These are phyloP conservation scores for Ispidina picta DNA, from an alignment of 2,797 vertebrate species.

Conservation along the genomic window DNA sequence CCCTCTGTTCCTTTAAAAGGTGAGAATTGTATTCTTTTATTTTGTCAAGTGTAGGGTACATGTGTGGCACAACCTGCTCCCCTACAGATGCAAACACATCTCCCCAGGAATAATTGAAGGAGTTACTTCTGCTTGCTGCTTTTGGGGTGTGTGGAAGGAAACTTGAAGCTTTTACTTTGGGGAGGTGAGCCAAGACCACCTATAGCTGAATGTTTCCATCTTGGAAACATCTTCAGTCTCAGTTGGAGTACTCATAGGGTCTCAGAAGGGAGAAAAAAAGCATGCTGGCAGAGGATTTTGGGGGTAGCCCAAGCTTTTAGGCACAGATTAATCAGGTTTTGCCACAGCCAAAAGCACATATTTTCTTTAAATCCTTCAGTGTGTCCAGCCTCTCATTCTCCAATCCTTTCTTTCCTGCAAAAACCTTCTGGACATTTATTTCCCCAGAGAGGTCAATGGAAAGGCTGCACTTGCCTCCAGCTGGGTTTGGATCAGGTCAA, in stretches of 20 bases:
- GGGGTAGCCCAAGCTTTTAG: not conserved
- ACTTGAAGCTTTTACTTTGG: not conserved
- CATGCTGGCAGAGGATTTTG: not conserved
- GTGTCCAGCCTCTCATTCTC: not conserved
- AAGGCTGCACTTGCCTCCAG: constrained; percentile 16
- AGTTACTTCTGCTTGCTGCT: too few species aligned
- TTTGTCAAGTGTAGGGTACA: not conserved
- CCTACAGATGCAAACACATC: fast-evolving
- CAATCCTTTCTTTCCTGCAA: constrained; percentile 18
- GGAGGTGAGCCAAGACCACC: not conserved
- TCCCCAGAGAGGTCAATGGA: constrained; percentile 34
- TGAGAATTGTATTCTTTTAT: not conserved
- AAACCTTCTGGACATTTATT: not conserved
- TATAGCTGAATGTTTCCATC: fast-evolving
- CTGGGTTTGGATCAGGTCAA: not conserved
- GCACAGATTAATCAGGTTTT: fast-evolving
- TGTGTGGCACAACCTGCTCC: not conserved
- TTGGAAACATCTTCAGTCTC: not conserved
- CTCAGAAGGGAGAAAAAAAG: not conserved
- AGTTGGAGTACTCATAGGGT: not conserved
- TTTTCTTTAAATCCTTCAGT: not conserved
- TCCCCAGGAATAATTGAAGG: not conserved
- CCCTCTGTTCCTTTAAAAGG: not conserved
- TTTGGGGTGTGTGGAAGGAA: too few species aligned
- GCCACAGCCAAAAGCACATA: fast-evolving